Base-by-base conservation (phyloP, 2,888 invertebrate genomes). In the Tetragonisca angustula region DNA sequence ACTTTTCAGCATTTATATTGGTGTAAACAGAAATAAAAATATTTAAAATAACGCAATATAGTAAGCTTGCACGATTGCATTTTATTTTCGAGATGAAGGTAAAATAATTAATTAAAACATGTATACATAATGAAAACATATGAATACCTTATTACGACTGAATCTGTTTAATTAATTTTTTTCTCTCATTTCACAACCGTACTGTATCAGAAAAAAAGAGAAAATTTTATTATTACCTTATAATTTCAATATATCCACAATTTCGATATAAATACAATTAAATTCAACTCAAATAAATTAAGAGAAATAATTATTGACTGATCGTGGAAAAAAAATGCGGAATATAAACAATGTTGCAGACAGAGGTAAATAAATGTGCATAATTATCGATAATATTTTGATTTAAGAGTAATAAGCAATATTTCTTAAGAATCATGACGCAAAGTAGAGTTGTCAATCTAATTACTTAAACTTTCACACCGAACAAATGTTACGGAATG, bases 401-500 rank as follows among this genome's bases (percentile, higher is more conserved):
- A n/a, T 9, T 24, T 43, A 43, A 43, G 43, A 24, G n/a, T 3
- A 13, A 56, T n/a, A 11, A 54, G 11, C 24, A 11, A 61, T 61
- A 27, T 27, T 61, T 61, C 17, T 27, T 6, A 15, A 17, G 17
- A 17, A 9, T 6, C 3, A 15, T 6, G 43, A 5, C 43, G 54
- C 69, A 73, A 36, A 71, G 74, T 56, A 77, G 81, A 77, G 43
- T 64, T 56, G 67, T 43, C 36, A 71, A 81, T 81, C 85, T 36
- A 61, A 79, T 86, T 69, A 50, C 27, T 61, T 19, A 21, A 64
- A 82, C 89, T 88, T 89, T 88, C 89, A 84, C 85, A 19, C 85
- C 83, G 79, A 87, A 88, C 82, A 89, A 59, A 81, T 50, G 24
- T 19, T 50, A 49, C 13, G 2, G 49, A 24, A 24, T 15, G 49